phyloP scores from a whole-genome alignment of 1,140 invertebrate species.

The Helicorthomorpha holstii region DNA sequence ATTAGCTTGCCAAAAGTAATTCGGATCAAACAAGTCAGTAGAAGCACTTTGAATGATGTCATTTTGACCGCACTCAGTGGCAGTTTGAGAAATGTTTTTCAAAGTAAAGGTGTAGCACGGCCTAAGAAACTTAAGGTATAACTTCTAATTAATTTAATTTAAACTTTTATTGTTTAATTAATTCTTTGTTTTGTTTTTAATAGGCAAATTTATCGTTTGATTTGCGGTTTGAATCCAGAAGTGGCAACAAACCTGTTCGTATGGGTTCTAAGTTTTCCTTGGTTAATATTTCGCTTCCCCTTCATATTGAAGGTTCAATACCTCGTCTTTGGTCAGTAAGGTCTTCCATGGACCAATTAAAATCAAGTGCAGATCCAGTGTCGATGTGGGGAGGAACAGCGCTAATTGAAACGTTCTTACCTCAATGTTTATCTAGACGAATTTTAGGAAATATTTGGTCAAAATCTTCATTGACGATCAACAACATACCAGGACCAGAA shows the following conservation, averaged over 20 bases:
- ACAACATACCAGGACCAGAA: conserved; percentile 33
- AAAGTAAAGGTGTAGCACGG: conserved; percentile 26
- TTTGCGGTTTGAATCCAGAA: conserved; percentile 22
- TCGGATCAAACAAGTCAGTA: conserved; percentile 31
- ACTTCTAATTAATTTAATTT: background rate
- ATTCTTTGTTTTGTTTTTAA: background rate
- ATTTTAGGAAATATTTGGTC: conserved; percentile 16
- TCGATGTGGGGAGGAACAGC: conserved; percentile 32
- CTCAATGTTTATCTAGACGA: conserved; percentile 15
- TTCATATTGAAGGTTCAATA: conserved; percentile 36
- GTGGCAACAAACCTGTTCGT: conserved; percentile 15
- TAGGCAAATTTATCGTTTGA: conserved; percentile 30
- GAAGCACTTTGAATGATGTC: conserved; percentile 36
- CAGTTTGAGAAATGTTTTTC: conserved; percentile 30
- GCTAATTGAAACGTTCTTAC: conserved; percentile 23
- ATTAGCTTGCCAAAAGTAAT: conserved; percentile 25
- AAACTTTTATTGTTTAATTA: background rate
- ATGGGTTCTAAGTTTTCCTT: conserved; percentile 29
- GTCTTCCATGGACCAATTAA: conserved; percentile 30
- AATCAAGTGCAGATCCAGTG: conserved; percentile 32
- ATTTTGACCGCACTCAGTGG: conserved; percentile 34
- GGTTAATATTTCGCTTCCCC: conserved; percentile 30
- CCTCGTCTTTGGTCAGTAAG: conserved; percentile 39
- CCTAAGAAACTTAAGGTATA: conserved; percentile 32
- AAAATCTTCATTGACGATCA: conserved; percentile 26